Percentiles rank a stretch among this genome's conserved stretches.
Evolutionary conservation across 1,140 invertebrate genomes (phyloP).

Genomic region (Ceratitis capitata): DNA sequence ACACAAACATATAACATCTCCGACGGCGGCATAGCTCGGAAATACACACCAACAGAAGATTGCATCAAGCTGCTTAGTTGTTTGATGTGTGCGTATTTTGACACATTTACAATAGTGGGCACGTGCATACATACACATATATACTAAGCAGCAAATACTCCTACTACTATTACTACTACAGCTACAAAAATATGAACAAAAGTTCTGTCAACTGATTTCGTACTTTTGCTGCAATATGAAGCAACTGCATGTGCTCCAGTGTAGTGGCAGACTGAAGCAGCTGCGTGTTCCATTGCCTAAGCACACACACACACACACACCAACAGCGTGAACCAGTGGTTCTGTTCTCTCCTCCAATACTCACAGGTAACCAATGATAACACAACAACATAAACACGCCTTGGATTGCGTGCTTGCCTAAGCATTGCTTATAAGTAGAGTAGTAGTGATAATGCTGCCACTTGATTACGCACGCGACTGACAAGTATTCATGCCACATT

Average conservation of each 20-base stretch:
- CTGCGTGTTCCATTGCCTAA: background rate
- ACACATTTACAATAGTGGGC: background rate
- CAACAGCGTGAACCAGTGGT: background rate
- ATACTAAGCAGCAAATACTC: too few species aligned
- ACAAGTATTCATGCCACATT: slow-evolving; percentile 16
- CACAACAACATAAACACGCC: background rate
- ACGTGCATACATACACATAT: too few species aligned
- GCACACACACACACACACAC: background rate
- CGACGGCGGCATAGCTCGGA: background rate
- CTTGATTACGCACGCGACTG: slow-evolving; percentile 1
- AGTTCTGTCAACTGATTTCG: background rate
- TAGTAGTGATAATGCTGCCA: background rate
- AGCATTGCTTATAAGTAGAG: background rate
- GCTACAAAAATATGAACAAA: background rate
- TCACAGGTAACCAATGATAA: too few species aligned
- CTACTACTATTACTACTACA: too few species aligned
- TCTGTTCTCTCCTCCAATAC: background rate
- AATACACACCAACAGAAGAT: background rate
- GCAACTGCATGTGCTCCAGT: background rate
- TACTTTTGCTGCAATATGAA: background rate
- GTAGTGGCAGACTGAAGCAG: background rate
- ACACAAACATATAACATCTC: background rate
- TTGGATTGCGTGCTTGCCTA: background rate
- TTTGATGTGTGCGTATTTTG: background rate
- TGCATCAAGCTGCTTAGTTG: background rate